A percentile compares a stretch with the other conserved stretches of the same genome.
These are phyloP conservation scores for Diloba caeruleocephala DNA, from an alignment of 2,888 invertebrate genomes.

Conservation along the genomic window DNA sequence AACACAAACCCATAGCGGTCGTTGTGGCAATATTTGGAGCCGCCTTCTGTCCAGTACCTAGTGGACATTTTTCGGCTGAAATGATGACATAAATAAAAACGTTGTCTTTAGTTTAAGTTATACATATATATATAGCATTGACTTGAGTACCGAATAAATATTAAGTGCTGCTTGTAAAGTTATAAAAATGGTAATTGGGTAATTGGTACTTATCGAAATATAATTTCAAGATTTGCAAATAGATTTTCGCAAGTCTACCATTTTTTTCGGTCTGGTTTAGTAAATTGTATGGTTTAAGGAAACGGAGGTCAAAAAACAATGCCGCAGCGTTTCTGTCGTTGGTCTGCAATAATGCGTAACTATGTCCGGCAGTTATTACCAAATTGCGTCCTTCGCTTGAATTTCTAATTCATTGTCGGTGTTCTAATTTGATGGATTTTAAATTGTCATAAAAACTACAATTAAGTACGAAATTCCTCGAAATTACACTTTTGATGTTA, in stretches of 20 bases:
- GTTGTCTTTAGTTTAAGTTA: no score
- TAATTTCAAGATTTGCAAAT: conserved; percentile 24
- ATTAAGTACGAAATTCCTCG: conserved; percentile 5
- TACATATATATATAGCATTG: neutral
- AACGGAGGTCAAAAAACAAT: conserved; percentile 24
- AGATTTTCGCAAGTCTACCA: conserved; percentile 21
- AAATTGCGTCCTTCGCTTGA: conserved; percentile 55
- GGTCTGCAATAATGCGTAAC: conserved; percentile 45
- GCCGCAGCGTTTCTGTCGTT: conserved; percentile 32
- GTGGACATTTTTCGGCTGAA: neutral
- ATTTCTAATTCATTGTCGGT: conserved; percentile 48
- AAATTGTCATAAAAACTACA: conserved; percentile 31
- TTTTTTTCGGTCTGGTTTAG: conserved; percentile 15
- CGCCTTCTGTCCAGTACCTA: no score
- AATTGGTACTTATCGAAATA: conserved; percentile 11
- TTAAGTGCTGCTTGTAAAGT: neutral
- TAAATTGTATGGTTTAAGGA: conserved; percentile 19
- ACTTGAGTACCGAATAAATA: neutral
- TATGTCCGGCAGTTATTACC: conserved; percentile 59
- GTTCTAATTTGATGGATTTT: conserved; percentile 29
- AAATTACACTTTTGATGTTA: conserved; percentile 16
- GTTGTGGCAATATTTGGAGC: no score
- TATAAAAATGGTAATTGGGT: neutral
- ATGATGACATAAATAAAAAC: neutral
- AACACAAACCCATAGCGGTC: no score